These are phyloP conservation scores for Drosophila conformis DNA, from an alignment of 2,888 invertebrate genomes.

Conservation along the genomic window DNA sequence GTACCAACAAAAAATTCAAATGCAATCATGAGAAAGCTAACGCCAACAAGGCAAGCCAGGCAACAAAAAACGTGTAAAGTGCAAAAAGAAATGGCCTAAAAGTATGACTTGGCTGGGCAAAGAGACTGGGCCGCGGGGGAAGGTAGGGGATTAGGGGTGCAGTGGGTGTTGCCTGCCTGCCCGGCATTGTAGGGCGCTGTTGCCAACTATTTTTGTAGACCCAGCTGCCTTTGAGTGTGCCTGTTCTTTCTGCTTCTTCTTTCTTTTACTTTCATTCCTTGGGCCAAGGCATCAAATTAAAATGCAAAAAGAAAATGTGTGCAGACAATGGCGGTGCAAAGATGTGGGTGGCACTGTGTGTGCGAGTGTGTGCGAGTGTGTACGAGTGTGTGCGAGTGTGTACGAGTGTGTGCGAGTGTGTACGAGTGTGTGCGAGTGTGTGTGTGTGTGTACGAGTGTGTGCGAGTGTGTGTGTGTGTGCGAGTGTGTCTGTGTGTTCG, in stretches of 20 bases:
- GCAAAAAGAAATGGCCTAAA: constrained; percentile 73
- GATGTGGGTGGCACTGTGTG: constrained; percentile 16
- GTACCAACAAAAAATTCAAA: constrained; percentile 21
- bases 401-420: constrained; percentile 8
- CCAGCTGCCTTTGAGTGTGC: constrained; percentile 60
- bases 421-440: constrained; percentile 8
- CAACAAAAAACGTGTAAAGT: constrained; percentile 45
- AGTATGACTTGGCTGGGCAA: constrained; percentile 59
- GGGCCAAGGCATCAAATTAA: constrained; percentile 67
- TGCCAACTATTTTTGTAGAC: constrained; percentile 72
- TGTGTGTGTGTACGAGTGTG: too few species aligned
- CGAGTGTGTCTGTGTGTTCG: constrained; percentile 12
- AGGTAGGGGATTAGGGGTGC: neutral
- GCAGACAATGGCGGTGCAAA: constrained; percentile 5
- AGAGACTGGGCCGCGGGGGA: neutral
- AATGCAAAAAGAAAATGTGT: constrained; percentile 61
- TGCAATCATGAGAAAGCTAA: constrained; percentile 71
- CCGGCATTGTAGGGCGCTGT: constrained; percentile 14
- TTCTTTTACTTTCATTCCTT: constrained; percentile 39
- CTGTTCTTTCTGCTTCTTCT: neutral
- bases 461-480: constrained; percentile 11
- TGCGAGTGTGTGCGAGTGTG: constrained; percentile 11
- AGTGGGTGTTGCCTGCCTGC: constrained; percentile 3
- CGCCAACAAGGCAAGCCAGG: constrained; percentile 22
- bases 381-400: constrained; percentile 13